Percentiles rank a stretch among this genome's conserved stretches.
Evolutionary conservation across 1,140 invertebrate species (phyloP).

Genomic region (Bombus polaris): DNA sequence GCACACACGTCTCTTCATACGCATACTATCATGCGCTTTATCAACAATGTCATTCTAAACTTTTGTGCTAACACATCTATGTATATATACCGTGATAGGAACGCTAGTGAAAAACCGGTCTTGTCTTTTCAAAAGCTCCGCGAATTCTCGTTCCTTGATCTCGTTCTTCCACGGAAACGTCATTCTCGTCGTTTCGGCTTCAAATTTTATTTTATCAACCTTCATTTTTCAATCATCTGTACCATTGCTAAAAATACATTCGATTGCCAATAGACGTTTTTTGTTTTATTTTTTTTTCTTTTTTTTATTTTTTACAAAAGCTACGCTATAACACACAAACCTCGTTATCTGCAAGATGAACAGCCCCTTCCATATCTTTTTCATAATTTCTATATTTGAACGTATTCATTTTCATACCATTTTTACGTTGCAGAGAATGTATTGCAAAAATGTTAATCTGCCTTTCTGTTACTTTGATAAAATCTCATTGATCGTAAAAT

Average conservation of each 20-base stretch:
- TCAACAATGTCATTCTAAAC: slow-evolving; percentile 6
- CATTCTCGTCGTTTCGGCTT: not conserved
- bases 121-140: slow-evolving; percentile 38
- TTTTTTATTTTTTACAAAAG: not conserved
- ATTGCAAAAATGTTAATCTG: not conserved
- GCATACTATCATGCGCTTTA: slow-evolving; percentile 26
- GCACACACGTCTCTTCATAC: slow-evolving; percentile 24
- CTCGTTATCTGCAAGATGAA: not conserved
- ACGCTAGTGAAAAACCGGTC: slow-evolving; percentile 61
- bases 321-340: not conserved
- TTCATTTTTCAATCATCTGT: not conserved
- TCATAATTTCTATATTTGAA: not conserved
- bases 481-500: not conserved
- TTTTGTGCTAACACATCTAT: not conserved
- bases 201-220: not conserved
- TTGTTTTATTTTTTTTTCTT: not conserved
- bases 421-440: not conserved
- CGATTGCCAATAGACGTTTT: not conserved
- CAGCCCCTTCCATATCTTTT: too few species aligned
- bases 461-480: not conserved
- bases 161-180: slow-evolving; percentile 11
- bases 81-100: slow-evolving; percentile 52
- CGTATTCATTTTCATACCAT: not conserved
- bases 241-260: too few species aligned
- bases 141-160: not conserved